A percentile compares a stretch with the other conserved stretches of the same genome.
These are phyloP conservation scores for Aleiodes alternator DNA, from an alignment of 2,888 invertebrate species.

Conservation along the genomic window DNA sequence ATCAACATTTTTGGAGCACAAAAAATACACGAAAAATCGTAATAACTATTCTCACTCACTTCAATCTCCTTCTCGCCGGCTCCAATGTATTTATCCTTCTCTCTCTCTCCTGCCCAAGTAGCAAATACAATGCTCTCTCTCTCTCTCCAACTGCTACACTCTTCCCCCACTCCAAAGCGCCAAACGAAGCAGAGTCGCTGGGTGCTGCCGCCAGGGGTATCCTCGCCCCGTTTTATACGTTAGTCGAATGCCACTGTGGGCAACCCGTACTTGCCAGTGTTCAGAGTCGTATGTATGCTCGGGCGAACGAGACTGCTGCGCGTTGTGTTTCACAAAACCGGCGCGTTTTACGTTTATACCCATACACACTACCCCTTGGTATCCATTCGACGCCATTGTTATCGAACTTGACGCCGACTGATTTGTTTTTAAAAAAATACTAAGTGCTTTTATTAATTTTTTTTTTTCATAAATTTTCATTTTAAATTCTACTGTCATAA, in stretches of 20 bases:
- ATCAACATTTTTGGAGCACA: background rate
- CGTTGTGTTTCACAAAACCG: constrained; percentile 52
- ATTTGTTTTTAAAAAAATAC: constrained; percentile 28
- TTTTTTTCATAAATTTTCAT: constrained; percentile 5
- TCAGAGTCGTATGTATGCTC: constrained; percentile 58
- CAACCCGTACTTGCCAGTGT: constrained; percentile 43
- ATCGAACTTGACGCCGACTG: constrained; percentile 50
- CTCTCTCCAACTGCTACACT: constrained; percentile 40
- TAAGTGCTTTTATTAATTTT: background rate
- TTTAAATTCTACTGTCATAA: background rate
- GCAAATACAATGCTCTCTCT: constrained; percentile 45
- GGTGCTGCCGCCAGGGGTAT: constrained; percentile 36
- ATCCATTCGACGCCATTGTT: constrained; percentile 60
- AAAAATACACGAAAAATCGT: background rate
- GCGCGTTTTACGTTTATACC: constrained; percentile 50
- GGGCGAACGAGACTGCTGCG: constrained; percentile 50
- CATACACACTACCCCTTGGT: constrained; percentile 39
- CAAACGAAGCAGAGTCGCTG: constrained; percentile 33
- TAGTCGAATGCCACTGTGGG: constrained; percentile 18
- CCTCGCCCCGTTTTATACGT: constrained; percentile 28
- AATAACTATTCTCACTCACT: background rate
- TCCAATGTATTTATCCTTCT: constrained; percentile 25
- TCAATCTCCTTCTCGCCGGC: constrained; percentile 7
- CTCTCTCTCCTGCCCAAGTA: constrained; percentile 41
- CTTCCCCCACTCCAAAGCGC: constrained; percentile 36